A percentile compares a stretch with the other conserved stretches of the same genome.
Conservation (phyloP, 2,113 vertebrate species). For the Fregata magnificens region DNA sequence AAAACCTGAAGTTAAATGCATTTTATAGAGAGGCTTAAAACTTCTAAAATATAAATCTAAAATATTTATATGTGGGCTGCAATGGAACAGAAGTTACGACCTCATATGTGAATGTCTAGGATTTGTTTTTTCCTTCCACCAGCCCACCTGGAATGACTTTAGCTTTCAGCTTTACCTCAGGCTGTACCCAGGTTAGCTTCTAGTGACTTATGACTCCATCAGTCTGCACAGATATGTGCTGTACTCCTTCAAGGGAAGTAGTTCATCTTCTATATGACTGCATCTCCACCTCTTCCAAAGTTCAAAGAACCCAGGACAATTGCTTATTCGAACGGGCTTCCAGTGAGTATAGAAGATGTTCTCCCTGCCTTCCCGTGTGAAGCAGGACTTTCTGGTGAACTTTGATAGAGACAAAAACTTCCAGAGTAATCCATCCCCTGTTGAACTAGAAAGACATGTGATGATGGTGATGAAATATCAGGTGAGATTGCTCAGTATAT, state of each 20-base stretch:
- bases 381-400: neutral
- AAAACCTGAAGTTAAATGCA: conserved; percentile 37
- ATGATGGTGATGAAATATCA: conserved; percentile 29
- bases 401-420: neutral
- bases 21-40: conserved; percentile 29
- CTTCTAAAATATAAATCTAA: conserved; percentile 58
- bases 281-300: conserved; percentile 33
- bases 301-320: conserved; percentile 32
- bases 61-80: conserved; percentile 50
- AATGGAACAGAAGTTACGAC: conserved; percentile 38
- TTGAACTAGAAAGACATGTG: neutral
- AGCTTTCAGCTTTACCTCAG: conserved; percentile 54
- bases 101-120: conserved; percentile 32
- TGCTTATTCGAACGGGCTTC: neutral
- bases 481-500: conserved; percentile 17
- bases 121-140: conserved; percentile 15
- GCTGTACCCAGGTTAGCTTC: conserved; percentile 26
- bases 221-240: conserved; percentile 41
- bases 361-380: neutral
- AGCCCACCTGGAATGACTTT: conserved; percentile 61
- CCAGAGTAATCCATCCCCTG: neutral
- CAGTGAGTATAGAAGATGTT: neutral
- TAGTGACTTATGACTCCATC: conserved; percentile 60
- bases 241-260: conserved; percentile 41
- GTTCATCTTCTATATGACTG: conserved; percentile 59